Percentiles rank a stretch among this genome's conserved stretches.
These are phyloP conservation scores for Macquaria australasica DNA, from an alignment of 2,113 vertebrate species.

Conservation along the genomic window DNA sequence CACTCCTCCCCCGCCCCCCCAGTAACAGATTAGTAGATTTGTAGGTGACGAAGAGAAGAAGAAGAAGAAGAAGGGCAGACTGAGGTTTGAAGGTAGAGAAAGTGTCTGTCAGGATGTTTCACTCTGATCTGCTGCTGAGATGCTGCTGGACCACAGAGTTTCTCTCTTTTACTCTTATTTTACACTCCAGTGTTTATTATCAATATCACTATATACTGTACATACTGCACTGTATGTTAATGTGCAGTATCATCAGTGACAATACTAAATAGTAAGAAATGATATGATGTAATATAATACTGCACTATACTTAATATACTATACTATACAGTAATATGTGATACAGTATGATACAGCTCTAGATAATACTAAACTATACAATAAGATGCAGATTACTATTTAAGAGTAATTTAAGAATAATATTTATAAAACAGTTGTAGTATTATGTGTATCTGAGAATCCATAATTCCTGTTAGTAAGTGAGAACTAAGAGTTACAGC, in stretches of 20 bases:
- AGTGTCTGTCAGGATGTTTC: slow-evolving; percentile 54
- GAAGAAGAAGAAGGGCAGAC: slow-evolving; percentile 37
- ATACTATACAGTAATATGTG: not conserved
- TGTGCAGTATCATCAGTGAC: not conserved
- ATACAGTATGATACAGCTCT: too few species aligned
- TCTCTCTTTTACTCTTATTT: not conserved
- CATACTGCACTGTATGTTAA: too few species aligned
- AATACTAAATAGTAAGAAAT: not conserved
- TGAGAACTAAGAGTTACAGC: too few species aligned
- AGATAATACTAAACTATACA: too few species aligned
- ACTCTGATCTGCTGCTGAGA: slow-evolving; percentile 68
- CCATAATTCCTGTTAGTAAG: too few species aligned
- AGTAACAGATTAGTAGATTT: slow-evolving; percentile 21
- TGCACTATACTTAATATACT: not conserved
- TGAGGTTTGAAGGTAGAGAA: slow-evolving; percentile 40
- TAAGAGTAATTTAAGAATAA: too few species aligned
- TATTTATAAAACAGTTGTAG: too few species aligned
- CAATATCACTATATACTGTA: not conserved
- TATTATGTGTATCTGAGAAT: too few species aligned
- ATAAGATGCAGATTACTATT: too few species aligned
- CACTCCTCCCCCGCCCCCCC: slow-evolving; percentile 20
- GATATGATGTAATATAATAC: not conserved
- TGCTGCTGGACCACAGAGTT: slow-evolving; percentile 48
- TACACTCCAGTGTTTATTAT: not conserved
- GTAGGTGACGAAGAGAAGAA: slow-evolving; percentile 21